A percentile compares a stretch with the other conserved stretches of the same genome.
These are phyloP conservation scores for Neoaliturus tenellus DNA, from an alignment of 2,888 invertebrate species.

Conservation along the genomic window DNA sequence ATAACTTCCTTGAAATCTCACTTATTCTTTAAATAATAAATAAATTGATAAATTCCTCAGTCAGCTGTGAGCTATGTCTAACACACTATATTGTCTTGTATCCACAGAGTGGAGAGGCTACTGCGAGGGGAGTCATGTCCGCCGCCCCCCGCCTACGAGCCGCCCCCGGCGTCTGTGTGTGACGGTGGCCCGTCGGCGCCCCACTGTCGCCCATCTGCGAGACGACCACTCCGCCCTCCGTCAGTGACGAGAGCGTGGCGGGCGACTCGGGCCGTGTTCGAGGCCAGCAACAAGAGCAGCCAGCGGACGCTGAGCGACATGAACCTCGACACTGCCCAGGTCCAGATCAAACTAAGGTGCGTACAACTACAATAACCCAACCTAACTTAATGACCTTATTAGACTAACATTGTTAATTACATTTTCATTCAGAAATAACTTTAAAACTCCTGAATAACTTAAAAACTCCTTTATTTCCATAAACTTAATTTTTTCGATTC, in stretches of 20 bases:
- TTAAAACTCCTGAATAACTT: too few relatives aligned
- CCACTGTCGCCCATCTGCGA: constrained; percentile 92
- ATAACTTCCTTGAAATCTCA: too few relatives aligned
- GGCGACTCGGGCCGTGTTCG: constrained; percentile 96
- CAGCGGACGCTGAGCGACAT: constrained; percentile 71
- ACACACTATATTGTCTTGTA: too few relatives aligned
- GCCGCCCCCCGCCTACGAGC: constrained; percentile 76
- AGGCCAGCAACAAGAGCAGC: constrained; percentile 83
- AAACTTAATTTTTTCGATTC: too few relatives aligned
- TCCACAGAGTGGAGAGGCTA: constrained; percentile 77
- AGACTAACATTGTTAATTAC: too few relatives aligned
- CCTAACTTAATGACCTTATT: too few relatives aligned
- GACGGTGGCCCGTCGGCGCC: constrained; percentile 71
- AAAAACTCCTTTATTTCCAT: too few relatives aligned
- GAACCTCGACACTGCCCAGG: constrained; percentile 90
- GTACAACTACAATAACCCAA: too few relatives aligned
- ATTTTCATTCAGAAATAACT: too few relatives aligned
- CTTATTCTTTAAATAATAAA: too few relatives aligned
- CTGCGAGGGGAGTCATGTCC: constrained; percentile 85
- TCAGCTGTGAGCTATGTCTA: too few relatives aligned
- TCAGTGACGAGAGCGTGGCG: constrained; percentile 98
- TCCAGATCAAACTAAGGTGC: constrained; percentile 91
- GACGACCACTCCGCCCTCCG: constrained; percentile 81
- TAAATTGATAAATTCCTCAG: too few relatives aligned
- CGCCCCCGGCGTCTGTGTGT: constrained; percentile 76